Percentiles rank a stretch among this genome's conserved stretches.
phyloP scores from a whole-genome alignment of 1,140 invertebrate species.

The Luehdorfia chinensis region DNA sequence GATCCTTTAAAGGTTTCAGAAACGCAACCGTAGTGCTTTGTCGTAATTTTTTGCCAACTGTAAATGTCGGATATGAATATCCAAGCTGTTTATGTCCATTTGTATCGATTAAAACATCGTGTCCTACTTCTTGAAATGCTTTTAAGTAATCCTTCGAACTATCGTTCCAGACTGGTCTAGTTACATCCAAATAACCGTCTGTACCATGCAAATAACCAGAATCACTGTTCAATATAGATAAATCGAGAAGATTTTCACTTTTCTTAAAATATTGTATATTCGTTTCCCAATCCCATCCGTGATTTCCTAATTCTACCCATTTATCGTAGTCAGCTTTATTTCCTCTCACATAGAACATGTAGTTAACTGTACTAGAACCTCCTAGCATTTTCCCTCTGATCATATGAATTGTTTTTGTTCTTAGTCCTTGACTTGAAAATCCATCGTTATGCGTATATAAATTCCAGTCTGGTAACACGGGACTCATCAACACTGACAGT shows the following conservation, averaged over 20 bases:
- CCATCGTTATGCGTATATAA: slow-evolving; percentile 83
- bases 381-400: slow-evolving; percentile 87
- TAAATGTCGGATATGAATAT: slow-evolving; percentile 90
- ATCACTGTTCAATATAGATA: slow-evolving; percentile 80
- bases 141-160: slow-evolving; percentile 77
- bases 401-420: slow-evolving; percentile 77
- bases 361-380: slow-evolving; percentile 92
- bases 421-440: slow-evolving; percentile 80
- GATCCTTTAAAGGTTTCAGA: slow-evolving; percentile 82
- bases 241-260: slow-evolving; percentile 88
- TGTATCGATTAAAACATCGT: slow-evolving; percentile 86
- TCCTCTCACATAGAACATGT: slow-evolving; percentile 95
- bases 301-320: slow-evolving; percentile 90
- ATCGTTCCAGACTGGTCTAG: slow-evolving; percentile 86
- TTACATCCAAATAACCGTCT: slow-evolving; percentile 31
- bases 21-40: slow-evolving; percentile 93
- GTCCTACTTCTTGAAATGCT: slow-evolving; percentile 90
- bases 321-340: slow-evolving; percentile 88
- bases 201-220: slow-evolving; percentile 23
- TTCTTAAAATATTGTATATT: slow-evolving; percentile 91
- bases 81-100: slow-evolving; percentile 88
- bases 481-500: slow-evolving; percentile 27
- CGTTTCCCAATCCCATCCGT: slow-evolving; percentile 90
- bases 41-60: slow-evolving; percentile 85
- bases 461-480: slow-evolving; percentile 79